Evolutionary conservation across 2,888 invertebrate species (phyloP), one percentile per base, ranked within the genome.

Genomic region (Tuta absoluta): DNA sequence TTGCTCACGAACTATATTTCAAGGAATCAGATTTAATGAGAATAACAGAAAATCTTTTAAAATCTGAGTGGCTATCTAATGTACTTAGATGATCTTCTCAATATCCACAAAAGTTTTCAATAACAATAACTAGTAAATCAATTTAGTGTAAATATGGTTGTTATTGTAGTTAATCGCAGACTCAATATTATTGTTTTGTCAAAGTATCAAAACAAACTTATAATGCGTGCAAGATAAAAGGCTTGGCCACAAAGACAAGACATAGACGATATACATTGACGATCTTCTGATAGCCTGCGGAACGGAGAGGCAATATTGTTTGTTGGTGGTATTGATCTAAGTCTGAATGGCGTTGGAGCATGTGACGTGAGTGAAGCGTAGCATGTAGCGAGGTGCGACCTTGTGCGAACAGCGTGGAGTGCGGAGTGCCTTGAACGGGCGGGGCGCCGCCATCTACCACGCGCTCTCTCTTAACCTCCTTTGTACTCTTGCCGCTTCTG

Each of bases 391-490:
- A 70, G 68, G 68, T 63, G 62, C 51, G 67, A 23, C 51, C 49
- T 48, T 66, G 73, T 69, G 72, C 73, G 72, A 71, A 68, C 59
- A 17, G 60, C 70, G 70, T 71, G 64, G 71, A 66, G 68, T 21
- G 28, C 28, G 12, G 28, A 65, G 69, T 71, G 67, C 74, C 74
- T 74, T 72, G 73, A 71, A 59, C 66, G 57, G 62, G 58, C 48
- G 65, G 8, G 38, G 57, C 65, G 65, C 38, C 68, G 66, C 69
- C 67, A 67, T 33, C 33, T 10, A 10, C 69, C 67, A 66, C 67
- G 65, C 65, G 61, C 64, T 64, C 60, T 65, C 59, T 58, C 49
- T 60, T 62, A 61, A 62, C 65, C 59, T 66, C 45, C 48, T 57
- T 62, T 60, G 64, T 65, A 62, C 64, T 24, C 67, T 53, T 61